Conservation (phyloP, 1,140 invertebrate species). For the Rhagoletis zephyria region DNA sequence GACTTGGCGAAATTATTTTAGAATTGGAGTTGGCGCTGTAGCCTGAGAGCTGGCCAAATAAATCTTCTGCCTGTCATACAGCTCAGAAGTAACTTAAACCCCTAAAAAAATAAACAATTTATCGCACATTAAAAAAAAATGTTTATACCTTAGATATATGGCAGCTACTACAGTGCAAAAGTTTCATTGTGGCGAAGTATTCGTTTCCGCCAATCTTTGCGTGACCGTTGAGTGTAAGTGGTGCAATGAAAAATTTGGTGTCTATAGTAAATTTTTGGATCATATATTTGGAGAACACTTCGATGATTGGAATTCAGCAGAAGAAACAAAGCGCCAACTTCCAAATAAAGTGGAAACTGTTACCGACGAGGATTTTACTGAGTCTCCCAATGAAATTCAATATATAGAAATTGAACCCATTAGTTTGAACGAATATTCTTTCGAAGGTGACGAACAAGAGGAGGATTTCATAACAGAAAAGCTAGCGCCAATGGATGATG, state of each 20-base stretch:
- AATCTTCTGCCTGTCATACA: no score
- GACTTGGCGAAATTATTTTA: no score
- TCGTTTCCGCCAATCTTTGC: background rate
- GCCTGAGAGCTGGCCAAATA: no score
- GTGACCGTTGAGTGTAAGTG: constrained; percentile 11
- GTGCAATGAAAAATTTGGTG: background rate
- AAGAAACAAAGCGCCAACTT: background rate
- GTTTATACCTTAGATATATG: background rate
- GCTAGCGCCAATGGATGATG: constrained; percentile 1
- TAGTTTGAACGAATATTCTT: background rate
- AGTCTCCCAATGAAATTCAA: background rate
- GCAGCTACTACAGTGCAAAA: background rate
- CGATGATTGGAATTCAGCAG: background rate
- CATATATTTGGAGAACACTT: constrained; percentile 36
- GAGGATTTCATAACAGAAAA: background rate
- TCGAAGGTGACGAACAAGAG: background rate
- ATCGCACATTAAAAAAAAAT: no score
- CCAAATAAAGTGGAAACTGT: background rate
- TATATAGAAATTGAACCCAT: background rate
- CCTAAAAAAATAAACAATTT: no score
- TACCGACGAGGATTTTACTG: background rate
- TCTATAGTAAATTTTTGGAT: background rate
- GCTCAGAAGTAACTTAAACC: no score
- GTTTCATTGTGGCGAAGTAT: constrained; percentile 19
- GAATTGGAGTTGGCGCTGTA: no score